Conservation (phyloP, 2,888 invertebrate genomes). For the Gymnoscelis rufifasciata region DNA sequence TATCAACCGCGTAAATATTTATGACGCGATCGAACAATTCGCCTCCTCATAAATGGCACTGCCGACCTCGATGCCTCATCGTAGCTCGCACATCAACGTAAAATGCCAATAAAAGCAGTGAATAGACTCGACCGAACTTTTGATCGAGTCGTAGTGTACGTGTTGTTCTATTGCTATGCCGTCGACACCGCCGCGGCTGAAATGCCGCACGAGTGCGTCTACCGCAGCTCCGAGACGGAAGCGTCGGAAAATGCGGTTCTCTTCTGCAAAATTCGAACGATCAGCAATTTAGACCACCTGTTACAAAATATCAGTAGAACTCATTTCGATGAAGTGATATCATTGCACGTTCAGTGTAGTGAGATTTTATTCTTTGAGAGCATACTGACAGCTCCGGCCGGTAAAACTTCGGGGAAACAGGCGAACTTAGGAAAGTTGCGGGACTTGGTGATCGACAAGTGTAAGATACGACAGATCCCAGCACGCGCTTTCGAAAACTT, state of each 20-base stretch:
- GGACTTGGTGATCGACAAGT: conserved; percentile 84
- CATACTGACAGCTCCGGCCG: conserved; percentile 76
- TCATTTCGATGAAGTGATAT: conserved; percentile 82
- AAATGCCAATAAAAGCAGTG: conserved; percentile 73
- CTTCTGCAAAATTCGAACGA: conserved; percentile 85
- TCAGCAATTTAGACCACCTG: conserved; percentile 83
- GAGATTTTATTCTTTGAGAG: conserved; percentile 87
- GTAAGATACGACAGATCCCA: conserved; percentile 87
- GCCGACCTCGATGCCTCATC: conserved; percentile 59
- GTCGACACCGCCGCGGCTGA: conserved; percentile 64
- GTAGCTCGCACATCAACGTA: conserved; percentile 58
- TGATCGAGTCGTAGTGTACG: conserved; percentile 71
- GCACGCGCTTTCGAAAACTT: conserved; percentile 83
- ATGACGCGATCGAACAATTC: conserved; percentile 67
- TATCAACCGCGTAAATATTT: conserved; percentile 67
- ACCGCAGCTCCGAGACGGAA: conserved; percentile 80
- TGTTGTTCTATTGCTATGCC: conserved; percentile 72
- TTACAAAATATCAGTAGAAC: conserved; percentile 84
- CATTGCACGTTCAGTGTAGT: conserved; percentile 84
- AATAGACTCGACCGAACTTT: conserved; percentile 74
- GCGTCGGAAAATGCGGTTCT: conserved; percentile 78
- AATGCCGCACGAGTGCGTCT: conserved; percentile 84
- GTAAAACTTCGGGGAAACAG: conserved; percentile 71
- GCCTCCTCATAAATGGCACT: conserved; percentile 69
- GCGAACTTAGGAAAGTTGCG: conserved; percentile 82